Evolutionary conservation across 35 echinoderm and acorn worm species (phyloP).

Genomic region (Holothuria glaberrima): DNA sequence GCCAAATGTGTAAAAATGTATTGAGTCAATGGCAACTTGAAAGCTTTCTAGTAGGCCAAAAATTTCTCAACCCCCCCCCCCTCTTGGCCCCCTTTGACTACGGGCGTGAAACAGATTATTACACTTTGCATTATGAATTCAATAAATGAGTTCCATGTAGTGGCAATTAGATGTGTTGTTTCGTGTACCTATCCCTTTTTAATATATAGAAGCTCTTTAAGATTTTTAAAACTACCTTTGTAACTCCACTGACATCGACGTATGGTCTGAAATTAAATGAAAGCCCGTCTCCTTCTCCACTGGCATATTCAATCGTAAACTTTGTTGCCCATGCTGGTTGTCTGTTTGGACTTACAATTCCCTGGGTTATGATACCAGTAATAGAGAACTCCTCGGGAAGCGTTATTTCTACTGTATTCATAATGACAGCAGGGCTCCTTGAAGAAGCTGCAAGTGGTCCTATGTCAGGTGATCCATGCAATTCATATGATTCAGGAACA

Average conservation of each 20-base stretch:
- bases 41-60: too few relatives aligned
- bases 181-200: too few relatives aligned
- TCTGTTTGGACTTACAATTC: background rate
- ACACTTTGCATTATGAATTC: too few relatives aligned
- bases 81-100: too few relatives aligned
- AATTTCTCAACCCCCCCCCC: too few relatives aligned
- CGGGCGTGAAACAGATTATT: too few relatives aligned
- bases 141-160: too few relatives aligned
- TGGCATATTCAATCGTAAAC: constrained; percentile 13
- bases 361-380: constrained; percentile 30
- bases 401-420: background rate
- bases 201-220: too few relatives aligned
- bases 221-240: background rate
- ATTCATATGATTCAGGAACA: background rate
- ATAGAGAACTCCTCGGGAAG: constrained; percentile 31
- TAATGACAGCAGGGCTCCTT: background rate
- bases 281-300: background rate
- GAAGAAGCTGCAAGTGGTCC: too few relatives aligned
- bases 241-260: background rate
- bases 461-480: background rate
- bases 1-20: too few relatives aligned
- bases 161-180: too few relatives aligned
- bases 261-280: background rate
- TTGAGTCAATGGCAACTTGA: too few relatives aligned
- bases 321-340: constrained; percentile 15